These are phyloP conservation scores for Lasioglossum pauxillum DNA, from an alignment of 2,888 invertebrate genomes.

Conservation along the genomic window DNA sequence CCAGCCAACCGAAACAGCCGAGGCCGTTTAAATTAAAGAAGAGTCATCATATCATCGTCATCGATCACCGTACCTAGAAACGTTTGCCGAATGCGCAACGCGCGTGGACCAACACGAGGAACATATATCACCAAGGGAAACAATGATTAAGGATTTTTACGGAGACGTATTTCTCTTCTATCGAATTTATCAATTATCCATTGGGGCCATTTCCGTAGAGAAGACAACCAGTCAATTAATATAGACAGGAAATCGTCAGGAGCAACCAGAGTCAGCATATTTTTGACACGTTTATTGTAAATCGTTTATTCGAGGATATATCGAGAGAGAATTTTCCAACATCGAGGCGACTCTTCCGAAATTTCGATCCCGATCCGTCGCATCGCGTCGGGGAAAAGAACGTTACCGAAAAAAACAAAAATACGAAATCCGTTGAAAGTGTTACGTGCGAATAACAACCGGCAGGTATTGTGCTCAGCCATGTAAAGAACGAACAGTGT, in stretches of 20 bases:
- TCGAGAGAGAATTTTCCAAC: neutral
- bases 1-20: slow-evolving; percentile 15
- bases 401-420: slow-evolving; percentile 6
- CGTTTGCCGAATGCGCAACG: slow-evolving; percentile 29
- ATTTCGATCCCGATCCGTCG: neutral
- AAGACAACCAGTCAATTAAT: slow-evolving; percentile 69
- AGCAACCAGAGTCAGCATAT: slow-evolving; percentile 52
- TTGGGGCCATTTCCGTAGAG: slow-evolving; percentile 64
- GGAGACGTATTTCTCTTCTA: slow-evolving; percentile 19
- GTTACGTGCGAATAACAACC: slow-evolving; percentile 67
- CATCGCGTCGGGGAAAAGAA: neutral
- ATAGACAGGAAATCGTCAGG: neutral
- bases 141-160: slow-evolving; percentile 31
- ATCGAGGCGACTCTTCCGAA: slow-evolving; percentile 60
- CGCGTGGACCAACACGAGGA: slow-evolving; percentile 59
- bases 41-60: slow-evolving; percentile 6
- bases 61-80: slow-evolving; percentile 20
- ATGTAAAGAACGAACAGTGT: slow-evolving; percentile 58
- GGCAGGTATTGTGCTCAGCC: slow-evolving; percentile 75
- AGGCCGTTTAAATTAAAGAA: slow-evolving; percentile 4
- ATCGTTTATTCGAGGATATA: slow-evolving; percentile 4
- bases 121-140: slow-evolving; percentile 8
- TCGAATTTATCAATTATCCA: slow-evolving; percentile 42
- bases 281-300: slow-evolving; percentile 70
- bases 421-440: slow-evolving; percentile 53